Evolutionary conservation across 2,888 invertebrate species (phyloP).

Genomic region (Chironomus tentans): DNA sequence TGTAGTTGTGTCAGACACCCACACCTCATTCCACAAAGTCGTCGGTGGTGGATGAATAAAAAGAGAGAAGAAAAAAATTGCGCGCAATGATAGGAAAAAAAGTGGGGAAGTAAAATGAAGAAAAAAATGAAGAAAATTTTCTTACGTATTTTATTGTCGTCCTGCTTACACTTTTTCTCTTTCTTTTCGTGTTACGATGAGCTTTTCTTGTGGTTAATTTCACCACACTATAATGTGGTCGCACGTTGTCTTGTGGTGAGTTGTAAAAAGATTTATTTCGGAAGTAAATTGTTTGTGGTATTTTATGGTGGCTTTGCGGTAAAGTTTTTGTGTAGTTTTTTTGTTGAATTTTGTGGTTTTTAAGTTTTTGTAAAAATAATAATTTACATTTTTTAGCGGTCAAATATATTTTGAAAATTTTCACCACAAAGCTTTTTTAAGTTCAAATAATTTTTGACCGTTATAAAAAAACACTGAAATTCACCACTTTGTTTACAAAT

Average conservation of each 20-base stretch:
- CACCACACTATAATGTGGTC: not conserved
- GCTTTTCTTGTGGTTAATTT: not conserved
- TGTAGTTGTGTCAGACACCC: conserved; percentile 6
- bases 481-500: not conserved
- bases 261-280: not conserved
- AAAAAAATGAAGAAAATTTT: conserved; percentile 10
- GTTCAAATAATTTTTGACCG: too few relatives aligned
- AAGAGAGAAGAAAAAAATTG: conserved; percentile 14
- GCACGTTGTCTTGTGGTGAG: not conserved
- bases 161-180: not conserved
- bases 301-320: not conserved
- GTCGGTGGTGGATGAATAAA: too few relatives aligned
- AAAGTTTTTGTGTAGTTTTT: not conserved
- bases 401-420: too few relatives aligned
- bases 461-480: too few relatives aligned
- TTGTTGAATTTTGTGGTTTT: too few relatives aligned
- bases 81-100: conserved; percentile 12
- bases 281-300: not conserved
- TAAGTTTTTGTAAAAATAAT: too few relatives aligned
- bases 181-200: not conserved
- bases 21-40: not conserved
- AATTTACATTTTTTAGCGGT: too few relatives aligned
- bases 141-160: not conserved
- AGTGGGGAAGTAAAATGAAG: conserved; percentile 22
- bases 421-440: too few relatives aligned